These are phyloP conservation scores for Gymnocheta viridis DNA, from an alignment of 2,888 invertebrate genomes.

Conservation along the genomic window DNA sequence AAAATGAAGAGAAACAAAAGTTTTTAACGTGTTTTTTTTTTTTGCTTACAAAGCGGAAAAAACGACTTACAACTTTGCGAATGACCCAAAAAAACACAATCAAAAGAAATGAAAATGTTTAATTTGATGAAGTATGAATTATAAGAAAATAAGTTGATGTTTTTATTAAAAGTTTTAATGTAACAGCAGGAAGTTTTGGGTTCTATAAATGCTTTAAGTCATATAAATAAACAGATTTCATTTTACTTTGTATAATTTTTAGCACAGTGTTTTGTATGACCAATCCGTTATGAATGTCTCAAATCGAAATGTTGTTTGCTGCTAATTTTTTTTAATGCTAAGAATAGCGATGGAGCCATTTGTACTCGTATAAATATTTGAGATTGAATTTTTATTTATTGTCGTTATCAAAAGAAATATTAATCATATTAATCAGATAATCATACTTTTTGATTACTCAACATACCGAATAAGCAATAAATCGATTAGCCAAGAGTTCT, in stretches of 20 bases:
- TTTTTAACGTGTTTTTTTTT: constrained; percentile 34
- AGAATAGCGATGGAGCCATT: too few relatives aligned
- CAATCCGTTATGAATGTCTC: too few relatives aligned
- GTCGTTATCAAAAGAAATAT: too few relatives aligned
- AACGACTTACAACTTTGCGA: constrained; percentile 48
- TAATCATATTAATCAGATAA: too few relatives aligned
- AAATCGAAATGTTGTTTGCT: too few relatives aligned
- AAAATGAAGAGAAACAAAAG: constrained; percentile 23
- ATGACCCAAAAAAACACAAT: constrained; percentile 58
- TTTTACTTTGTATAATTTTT: background rate
- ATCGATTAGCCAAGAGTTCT: too few relatives aligned
- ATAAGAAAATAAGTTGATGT: background rate
- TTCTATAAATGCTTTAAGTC: background rate
- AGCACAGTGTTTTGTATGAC: too few relatives aligned
- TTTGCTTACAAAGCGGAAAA: constrained; percentile 48
- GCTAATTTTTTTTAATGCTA: too few relatives aligned
- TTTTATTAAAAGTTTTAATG: constrained; percentile 1
- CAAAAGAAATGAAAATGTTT: constrained; percentile 27
- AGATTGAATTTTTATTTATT: too few relatives aligned
- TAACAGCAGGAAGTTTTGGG: background rate
- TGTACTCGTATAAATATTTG: too few relatives aligned
- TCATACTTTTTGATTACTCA: too few relatives aligned
- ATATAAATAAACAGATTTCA: background rate
- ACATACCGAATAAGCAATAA: too few relatives aligned
- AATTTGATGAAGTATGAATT: constrained; percentile 27